Conservation (phyloP, 2,888 invertebrate genomes). For the Nudaria mundana region DNA sequence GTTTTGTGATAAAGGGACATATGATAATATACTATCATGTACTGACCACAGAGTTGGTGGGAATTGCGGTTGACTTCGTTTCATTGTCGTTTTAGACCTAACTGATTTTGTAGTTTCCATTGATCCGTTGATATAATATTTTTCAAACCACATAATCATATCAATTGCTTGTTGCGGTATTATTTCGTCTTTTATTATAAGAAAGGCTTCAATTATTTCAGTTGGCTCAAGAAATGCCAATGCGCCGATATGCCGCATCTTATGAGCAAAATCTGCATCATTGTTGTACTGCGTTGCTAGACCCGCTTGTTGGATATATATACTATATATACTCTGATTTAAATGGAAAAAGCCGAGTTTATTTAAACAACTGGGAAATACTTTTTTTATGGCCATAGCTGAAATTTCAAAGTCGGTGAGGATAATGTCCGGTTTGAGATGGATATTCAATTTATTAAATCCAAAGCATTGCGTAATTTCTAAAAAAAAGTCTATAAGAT, state of each 20-base stretch:
- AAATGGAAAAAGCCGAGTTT: slow-evolving; percentile 1
- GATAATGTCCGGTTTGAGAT: neutral
- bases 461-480: neutral
- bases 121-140: slow-evolving; percentile 1
- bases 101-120: slow-evolving; percentile 1
- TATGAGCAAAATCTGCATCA: slow-evolving; percentile 2
- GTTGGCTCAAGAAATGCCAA: neutral
- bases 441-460: neutral
- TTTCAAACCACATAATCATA: neutral
- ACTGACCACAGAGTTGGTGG: slow-evolving; percentile 1
- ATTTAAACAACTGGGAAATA: neutral
- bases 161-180: neutral
- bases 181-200: neutral
- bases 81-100: slow-evolving; percentile 2
- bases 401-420: neutral
- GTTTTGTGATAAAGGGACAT: slow-evolving; percentile 6
- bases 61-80: neutral
- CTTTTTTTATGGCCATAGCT: neutral
- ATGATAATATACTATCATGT: neutral
- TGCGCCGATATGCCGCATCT: slow-evolving; percentile 1
- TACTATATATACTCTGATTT: neutral
- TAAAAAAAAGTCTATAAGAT: slow-evolving; percentile 2
- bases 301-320: neutral
- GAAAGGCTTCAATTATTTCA: neutral
- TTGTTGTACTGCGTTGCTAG: neutral